These are phyloP conservation scores for Camptogramma bilineatum DNA, from an alignment of 2,888 invertebrate genomes.

Conservation along the genomic window DNA sequence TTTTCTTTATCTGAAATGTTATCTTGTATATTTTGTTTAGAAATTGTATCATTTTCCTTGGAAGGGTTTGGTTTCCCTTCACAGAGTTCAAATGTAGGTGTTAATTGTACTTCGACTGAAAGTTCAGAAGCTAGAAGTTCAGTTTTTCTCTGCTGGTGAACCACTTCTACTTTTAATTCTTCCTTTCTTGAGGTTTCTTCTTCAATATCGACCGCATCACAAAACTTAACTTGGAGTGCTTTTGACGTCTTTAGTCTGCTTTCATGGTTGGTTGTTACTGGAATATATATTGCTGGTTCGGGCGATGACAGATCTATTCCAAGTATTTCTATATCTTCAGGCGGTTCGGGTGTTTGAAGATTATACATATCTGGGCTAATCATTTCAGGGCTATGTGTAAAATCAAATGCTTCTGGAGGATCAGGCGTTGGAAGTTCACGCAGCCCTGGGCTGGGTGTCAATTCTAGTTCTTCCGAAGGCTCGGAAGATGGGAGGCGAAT, in stretches of 20 bases:
- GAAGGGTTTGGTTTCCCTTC: neutral
- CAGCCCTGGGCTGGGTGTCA: neutral
- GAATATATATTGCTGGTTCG: no score
- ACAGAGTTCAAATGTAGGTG: neutral
- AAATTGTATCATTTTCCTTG: neutral
- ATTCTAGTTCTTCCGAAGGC: neutral
- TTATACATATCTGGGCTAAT: neutral
- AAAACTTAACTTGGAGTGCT: no score
- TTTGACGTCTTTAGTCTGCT: no score
- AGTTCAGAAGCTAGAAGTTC: neutral
- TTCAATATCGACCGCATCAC: no score
- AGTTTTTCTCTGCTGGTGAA: no score
- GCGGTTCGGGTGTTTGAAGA: neutral
- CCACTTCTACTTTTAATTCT: no score
- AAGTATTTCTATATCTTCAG: neutral
- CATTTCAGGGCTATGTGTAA: neutral
- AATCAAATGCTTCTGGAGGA: neutral
- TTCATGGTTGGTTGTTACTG: no score
- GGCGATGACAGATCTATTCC: no score
- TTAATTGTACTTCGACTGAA: neutral
- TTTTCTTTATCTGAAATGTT: no score
- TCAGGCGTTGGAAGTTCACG: neutral
- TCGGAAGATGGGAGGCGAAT: neutral
- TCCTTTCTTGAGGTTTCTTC: no score
- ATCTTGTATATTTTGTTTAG: no score